Base-by-base conservation (phyloP, 1,140 invertebrate species). In the Capitella teleta region DNA sequence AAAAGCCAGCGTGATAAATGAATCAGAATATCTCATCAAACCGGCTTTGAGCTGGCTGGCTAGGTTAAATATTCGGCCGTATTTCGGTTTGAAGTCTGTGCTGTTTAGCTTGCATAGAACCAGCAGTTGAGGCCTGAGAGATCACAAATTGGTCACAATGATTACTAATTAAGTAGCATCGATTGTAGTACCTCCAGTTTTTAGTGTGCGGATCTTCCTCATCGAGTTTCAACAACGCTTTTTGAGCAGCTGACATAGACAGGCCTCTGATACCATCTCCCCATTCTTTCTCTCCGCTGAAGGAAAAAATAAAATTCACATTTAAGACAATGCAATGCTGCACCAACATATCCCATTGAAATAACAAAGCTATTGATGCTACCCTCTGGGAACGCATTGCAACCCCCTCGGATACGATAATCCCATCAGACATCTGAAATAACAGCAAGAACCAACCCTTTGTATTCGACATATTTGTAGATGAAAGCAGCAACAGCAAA, bases 31-130 rank as follows among this genome's bases (percentile, higher is more conserved):
- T n/a, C n/a, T n/a, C n/a, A n/a, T n/a, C n/a, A n/a, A 54, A 78
- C 93, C 92, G 59, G 93, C 94, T 79, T 99, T 99, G 5, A 99
- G 76, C 73, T 99, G 96, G 61, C 84, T 86, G n/a, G 90, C 89
- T 73, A 99, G 90, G 21, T 89, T 82, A 61, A 98, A 83, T 60
- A 98, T 77, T 70, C 92, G 93, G 28, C 84, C 79, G 68, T 77
- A 38, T 5, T 16, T 63, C 40, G 61, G 66, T 16, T 63, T 61
- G 23, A 60, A 49, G 18, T 64, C 52, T n/a, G 53, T 53, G 52
- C n/a, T n/a, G n/a, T 68, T 59, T 21, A 72, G 36, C 59, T 77
- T 76, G 51, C 66, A 79, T 1, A 94, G 77, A 43, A 94, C 82
- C 24, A 95, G 74, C 55, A 95, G 85, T 73, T 96, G 92, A 3